A percentile compares a stretch with the other conserved stretches of the same genome.
Conservation (phyloP, 2,888 invertebrate species). For the Conus canariensis region DNA sequence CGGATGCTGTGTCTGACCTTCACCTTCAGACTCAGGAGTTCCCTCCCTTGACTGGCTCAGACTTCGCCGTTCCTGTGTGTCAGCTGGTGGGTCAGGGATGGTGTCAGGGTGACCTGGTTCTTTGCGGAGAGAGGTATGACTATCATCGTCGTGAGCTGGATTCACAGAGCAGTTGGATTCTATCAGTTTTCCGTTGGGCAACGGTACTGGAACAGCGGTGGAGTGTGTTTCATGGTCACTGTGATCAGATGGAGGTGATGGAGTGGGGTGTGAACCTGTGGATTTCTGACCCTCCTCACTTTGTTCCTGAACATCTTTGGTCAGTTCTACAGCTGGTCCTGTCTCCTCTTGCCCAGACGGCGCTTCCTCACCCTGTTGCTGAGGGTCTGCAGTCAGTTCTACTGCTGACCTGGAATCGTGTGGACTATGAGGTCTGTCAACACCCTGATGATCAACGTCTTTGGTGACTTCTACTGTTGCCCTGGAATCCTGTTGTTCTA, state of each 20-base stretch:
- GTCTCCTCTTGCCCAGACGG: neutral
- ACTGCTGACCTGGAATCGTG: no score
- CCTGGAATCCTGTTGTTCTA: no score
- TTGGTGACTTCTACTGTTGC: no score
- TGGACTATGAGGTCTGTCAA: no score
- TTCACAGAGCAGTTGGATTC: neutral
- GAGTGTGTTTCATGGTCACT: neutral
- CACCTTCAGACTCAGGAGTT: conserved; percentile 36
- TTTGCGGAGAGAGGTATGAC: neutral
- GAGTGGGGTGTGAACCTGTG: neutral
- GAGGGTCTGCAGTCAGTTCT: no score
- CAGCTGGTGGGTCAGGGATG: neutral
- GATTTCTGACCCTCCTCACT: neutral
- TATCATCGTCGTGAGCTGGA: neutral
- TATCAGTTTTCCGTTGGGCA: neutral
- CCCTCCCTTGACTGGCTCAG: conserved; percentile 29
- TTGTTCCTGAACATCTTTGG: neutral
- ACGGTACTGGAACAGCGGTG: neutral
- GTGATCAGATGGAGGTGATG: neutral
- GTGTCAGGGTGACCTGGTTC: neutral
- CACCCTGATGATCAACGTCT: no score
- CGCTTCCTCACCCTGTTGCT: neutral
- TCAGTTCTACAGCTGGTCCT: neutral
- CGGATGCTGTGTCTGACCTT: neutral
- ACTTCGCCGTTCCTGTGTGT: neutral